Conservation (phyloP, 2,113 vertebrate species). For the Thalassarche chlororhynchos region DNA sequence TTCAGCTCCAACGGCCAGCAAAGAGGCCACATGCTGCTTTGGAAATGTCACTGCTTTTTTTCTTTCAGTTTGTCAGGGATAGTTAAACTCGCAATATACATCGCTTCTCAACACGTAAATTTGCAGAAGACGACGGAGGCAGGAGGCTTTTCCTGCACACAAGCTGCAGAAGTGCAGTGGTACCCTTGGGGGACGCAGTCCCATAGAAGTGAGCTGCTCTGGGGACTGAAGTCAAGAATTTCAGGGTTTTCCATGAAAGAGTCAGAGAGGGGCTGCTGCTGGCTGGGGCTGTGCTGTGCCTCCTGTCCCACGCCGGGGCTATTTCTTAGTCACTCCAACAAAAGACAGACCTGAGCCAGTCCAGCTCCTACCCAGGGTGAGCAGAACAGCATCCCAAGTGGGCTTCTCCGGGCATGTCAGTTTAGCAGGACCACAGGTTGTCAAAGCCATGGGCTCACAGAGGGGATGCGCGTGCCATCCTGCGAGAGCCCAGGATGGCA, state of each 20-base stretch:
- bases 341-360: background rate
- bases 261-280: background rate
- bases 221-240: background rate
- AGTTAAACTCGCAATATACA: background rate
- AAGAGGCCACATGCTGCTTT: background rate
- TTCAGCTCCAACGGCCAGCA: background rate
- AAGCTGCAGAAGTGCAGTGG: background rate
- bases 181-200: background rate
- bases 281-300: background rate
- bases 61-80: background rate
- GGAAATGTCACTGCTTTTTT: background rate
- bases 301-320: background rate
- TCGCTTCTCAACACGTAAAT: accelerated
- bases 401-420: background rate
- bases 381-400: background rate
- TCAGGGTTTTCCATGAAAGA: background rate
- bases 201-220: background rate
- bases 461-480: accelerated
- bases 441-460: accelerated
- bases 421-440: background rate
- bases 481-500: background rate
- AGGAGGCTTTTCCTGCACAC: background rate
- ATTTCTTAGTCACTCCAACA: background rate
- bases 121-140: background rate
- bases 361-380: background rate